phyloP scores from a whole-genome alignment of 2,888 invertebrate species.

The Polia nebulosa region DNA sequence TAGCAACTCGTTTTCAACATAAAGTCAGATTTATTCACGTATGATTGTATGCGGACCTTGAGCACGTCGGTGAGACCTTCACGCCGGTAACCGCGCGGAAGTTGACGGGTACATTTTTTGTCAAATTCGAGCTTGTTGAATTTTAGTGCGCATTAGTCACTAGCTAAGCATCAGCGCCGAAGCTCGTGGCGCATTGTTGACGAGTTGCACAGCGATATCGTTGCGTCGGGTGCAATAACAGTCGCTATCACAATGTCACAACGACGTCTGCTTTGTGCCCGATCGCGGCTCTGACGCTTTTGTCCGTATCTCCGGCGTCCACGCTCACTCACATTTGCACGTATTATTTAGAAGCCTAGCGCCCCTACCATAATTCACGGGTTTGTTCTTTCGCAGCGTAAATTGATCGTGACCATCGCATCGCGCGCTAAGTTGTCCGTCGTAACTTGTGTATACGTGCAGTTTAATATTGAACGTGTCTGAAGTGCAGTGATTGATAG shows the following conservation, averaged over 20 bases:
- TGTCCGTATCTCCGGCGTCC: slow-evolving; percentile 73
- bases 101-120: slow-evolving; percentile 88
- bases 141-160: slow-evolving; percentile 89
- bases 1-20: slow-evolving; percentile 84
- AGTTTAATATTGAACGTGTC: slow-evolving; percentile 69
- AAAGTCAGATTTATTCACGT: slow-evolving; percentile 89
- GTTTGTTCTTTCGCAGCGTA: slow-evolving; percentile 69
- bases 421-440: slow-evolving; percentile 66
- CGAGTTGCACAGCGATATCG: slow-evolving; percentile 83
- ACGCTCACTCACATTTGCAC: slow-evolving; percentile 71
- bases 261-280: slow-evolving; percentile 84
- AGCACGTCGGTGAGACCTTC: slow-evolving; percentile 89
- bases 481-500: slow-evolving; percentile 81
- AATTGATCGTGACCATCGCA: slow-evolving; percentile 75
- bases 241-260: slow-evolving; percentile 89
- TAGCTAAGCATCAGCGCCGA: slow-evolving; percentile 81
- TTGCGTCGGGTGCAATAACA: slow-evolving; percentile 83
- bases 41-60: slow-evolving; percentile 90
- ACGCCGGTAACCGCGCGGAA: slow-evolving; percentile 90
- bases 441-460: slow-evolving; percentile 72
- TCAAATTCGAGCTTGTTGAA: slow-evolving; percentile 88
- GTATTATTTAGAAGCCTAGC: slow-evolving; percentile 72
- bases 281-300: slow-evolving; percentile 75
- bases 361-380: slow-evolving; percentile 71
- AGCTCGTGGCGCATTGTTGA: slow-evolving; percentile 82